Evolutionary conservation across 2,888 invertebrate species (phyloP).

Genomic region (Dorcus parallelipipedus): DNA sequence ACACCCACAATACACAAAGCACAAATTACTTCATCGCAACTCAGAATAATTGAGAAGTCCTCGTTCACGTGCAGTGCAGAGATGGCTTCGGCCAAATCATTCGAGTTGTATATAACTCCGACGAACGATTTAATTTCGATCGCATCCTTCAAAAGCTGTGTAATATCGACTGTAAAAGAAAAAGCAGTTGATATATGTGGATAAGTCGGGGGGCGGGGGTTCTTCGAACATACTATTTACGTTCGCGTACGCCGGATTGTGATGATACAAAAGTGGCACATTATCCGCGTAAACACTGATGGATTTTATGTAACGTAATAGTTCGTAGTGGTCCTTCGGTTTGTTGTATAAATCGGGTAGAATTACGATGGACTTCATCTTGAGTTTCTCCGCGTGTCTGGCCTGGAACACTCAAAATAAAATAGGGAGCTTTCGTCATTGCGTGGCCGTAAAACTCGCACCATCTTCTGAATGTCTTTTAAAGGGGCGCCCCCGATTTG

Average conservation of each 20-base stretch:
- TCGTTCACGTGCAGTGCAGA: neutral
- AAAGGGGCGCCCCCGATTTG: constrained; percentile 70
- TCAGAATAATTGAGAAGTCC: neutral
- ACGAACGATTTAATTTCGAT: neutral
- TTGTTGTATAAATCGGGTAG: constrained; percentile 76
- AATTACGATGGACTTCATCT: constrained; percentile 67
- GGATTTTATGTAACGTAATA: constrained; percentile 63
- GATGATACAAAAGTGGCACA: constrained; percentile 78
- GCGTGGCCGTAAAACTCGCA: constrained; percentile 35
- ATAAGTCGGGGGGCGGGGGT: neutral
- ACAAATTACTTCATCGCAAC: neutral
- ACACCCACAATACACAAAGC: neutral
- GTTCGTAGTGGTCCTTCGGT: constrained; percentile 57
- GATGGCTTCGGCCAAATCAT: neutral
- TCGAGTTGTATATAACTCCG: neutral
- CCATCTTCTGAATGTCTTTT: constrained; percentile 65
- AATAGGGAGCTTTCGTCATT: neutral
- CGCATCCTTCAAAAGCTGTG: neutral
- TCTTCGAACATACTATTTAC: constrained; percentile 62
- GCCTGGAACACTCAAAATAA: constrained; percentile 51
- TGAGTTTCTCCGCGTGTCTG: constrained; percentile 61
- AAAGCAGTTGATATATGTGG: neutral
- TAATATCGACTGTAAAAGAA: neutral
- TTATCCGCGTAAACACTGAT: constrained; percentile 70
- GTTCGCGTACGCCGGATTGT: constrained; percentile 70